phyloP scores from a whole-genome alignment of 2,797 vertebrate species.

The Delichon dasypus region DNA sequence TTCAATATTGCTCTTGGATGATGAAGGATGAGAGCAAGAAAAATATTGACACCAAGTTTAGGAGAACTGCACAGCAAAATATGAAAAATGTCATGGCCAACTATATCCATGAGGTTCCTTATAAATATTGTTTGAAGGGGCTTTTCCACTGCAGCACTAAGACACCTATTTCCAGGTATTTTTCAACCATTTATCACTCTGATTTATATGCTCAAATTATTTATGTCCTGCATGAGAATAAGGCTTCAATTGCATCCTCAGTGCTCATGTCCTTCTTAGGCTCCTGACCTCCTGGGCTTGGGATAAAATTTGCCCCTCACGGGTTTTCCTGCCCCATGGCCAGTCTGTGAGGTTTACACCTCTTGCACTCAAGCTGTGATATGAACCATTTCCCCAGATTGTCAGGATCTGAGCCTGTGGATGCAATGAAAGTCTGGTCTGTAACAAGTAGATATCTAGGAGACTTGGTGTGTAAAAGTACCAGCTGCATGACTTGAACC shows the following conservation, averaged over 20 bases:
- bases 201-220: neutral
- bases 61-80: neutral
- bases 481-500: neutral
- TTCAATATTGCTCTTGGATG: neutral
- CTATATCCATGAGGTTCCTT: neutral
- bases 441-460: neutral
- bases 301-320: neutral
- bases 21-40: neutral
- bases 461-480: neutral
- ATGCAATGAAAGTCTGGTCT: too few species aligned
- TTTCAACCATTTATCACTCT: neutral
- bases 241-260: accelerated
- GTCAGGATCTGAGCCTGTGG: neutral
- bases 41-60: neutral
- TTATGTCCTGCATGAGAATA: neutral
- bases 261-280: neutral
- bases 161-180: neutral
- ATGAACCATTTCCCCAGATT: neutral
- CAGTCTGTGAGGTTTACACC: neutral
- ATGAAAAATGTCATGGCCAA: neutral
- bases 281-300: neutral
- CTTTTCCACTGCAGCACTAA: neutral
- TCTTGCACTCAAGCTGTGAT: neutral
- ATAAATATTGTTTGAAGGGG: neutral
- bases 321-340: neutral